A percentile compares a stretch with the other conserved stretches of the same genome.
Evolutionary conservation across 2,888 invertebrate species (phyloP).

Genomic region (Neuroscelio doddi): DNA sequence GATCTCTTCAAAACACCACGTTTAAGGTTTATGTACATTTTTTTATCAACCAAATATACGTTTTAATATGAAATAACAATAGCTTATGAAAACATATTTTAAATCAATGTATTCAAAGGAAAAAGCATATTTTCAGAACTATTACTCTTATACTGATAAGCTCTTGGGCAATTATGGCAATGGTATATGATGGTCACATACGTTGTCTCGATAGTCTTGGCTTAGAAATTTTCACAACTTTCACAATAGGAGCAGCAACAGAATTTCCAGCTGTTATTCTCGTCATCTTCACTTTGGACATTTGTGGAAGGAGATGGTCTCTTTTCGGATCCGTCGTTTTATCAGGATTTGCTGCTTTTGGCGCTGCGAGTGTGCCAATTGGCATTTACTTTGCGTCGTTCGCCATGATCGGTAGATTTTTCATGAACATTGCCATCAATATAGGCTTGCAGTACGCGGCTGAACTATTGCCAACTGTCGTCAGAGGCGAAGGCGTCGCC

Average conservation of each 20-base stretch:
- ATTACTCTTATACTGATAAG: constrained; percentile 59
- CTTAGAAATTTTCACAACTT: constrained; percentile 84
- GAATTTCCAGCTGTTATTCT: constrained; percentile 87
- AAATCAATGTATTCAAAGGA: too few species aligned
- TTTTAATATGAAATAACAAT: too few species aligned
- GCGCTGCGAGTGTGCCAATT: constrained; percentile 81
- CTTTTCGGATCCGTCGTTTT: constrained; percentile 84
- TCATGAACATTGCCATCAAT: constrained; percentile 89
- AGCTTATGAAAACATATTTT: too few species aligned
- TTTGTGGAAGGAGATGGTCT: constrained; percentile 86
- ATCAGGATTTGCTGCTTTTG: constrained; percentile 83
- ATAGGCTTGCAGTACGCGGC: constrained; percentile 90
- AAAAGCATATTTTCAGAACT: constrained; percentile 22
- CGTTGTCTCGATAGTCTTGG: constrained; percentile 86
- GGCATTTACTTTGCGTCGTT: constrained; percentile 81
- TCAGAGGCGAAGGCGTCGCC: constrained; percentile 87
- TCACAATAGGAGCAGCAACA: constrained; percentile 85
- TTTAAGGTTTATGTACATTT: too few species aligned
- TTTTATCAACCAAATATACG: not conserved
- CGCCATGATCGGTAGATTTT: constrained; percentile 85
- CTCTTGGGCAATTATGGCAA: constrained; percentile 81
- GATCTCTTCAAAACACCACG: constrained; percentile 69
- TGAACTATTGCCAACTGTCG: constrained; percentile 87
- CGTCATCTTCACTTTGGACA: constrained; percentile 81
- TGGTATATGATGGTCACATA: constrained; percentile 89